Conservation (phyloP, 1,140 invertebrate species). For the Atta texana region DNA sequence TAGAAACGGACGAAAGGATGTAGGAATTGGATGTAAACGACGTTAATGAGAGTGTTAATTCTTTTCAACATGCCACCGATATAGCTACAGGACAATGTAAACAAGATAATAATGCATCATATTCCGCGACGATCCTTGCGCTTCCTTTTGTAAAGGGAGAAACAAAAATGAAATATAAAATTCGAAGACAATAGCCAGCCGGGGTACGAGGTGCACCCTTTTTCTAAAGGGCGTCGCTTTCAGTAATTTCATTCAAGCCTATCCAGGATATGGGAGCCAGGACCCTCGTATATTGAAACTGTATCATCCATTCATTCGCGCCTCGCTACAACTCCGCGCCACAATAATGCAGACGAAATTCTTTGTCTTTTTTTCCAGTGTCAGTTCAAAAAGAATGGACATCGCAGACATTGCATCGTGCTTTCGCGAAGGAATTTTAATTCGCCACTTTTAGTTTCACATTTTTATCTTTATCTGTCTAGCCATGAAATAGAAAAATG, state of each 20-base stretch:
- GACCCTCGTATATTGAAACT: conserved; percentile 58
- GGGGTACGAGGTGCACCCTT: not conserved
- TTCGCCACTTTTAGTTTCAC: conserved; percentile 18
- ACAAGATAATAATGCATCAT: conserved; percentile 24
- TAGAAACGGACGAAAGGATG: not conserved
- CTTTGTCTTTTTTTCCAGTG: not conserved
- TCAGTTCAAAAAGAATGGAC: conserved; percentile 11
- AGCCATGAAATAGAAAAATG: not conserved
- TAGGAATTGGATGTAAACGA: conserved; percentile 22
- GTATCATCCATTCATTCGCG: conserved; percentile 43
- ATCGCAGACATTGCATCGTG: conserved; percentile 41
- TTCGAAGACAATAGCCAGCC: conserved; percentile 36
- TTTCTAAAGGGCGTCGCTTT: conserved; percentile 47
- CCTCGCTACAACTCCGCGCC: conserved; percentile 41
- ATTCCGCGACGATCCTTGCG: conserved; percentile 25
- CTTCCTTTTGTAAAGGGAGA: conserved; percentile 13
- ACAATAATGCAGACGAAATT: conserved; percentile 44
- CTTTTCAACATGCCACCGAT: not conserved
- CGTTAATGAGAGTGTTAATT: conserved; percentile 37
- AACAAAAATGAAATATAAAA: conserved; percentile 58
- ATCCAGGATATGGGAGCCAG: conserved; percentile 45
- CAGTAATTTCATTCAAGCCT: conserved; percentile 63
- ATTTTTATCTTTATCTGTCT: conserved; percentile 12
- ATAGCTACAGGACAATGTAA: not conserved
- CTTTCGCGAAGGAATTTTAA: conserved; percentile 40